phyloP scores from a whole-genome alignment of 2,888 invertebrate genomes.

The Plebejus anna region DNA sequence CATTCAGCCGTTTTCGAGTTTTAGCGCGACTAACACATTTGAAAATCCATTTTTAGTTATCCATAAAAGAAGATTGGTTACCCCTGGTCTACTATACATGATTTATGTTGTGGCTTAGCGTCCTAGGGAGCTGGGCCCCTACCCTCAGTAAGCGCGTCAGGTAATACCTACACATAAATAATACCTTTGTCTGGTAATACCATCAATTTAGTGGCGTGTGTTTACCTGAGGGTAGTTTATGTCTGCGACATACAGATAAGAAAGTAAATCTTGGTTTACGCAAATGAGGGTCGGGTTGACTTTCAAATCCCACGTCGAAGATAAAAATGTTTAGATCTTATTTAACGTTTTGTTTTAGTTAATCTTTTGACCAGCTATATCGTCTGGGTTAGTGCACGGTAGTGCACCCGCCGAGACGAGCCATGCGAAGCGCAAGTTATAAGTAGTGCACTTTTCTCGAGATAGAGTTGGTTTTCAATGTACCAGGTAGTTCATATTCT shows the following conservation, averaged over 20 bases:
- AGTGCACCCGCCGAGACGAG: no score
- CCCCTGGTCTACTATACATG: neutral
- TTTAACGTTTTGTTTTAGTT: neutral
- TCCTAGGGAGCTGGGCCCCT: slow-evolving; percentile 44
- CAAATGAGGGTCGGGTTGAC: neutral
- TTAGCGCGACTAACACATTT: no score
- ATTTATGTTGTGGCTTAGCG: neutral
- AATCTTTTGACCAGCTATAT: no score
- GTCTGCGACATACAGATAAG: slow-evolving; percentile 16
- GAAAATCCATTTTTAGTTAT: no score
- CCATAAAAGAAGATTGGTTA: no score
- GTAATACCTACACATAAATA: slow-evolving; percentile 74
- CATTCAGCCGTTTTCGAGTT: no score
- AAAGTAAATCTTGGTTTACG: neutral
- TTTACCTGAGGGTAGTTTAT: slow-evolving; percentile 37
- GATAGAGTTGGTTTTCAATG: no score
- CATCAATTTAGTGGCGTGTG: slow-evolving; percentile 59
- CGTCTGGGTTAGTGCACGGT: no score
- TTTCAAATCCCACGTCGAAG: neutral
- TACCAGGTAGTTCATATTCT: no score
- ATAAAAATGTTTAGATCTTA: neutral
- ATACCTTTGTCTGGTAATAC: slow-evolving; percentile 65
- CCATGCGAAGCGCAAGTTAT: no score
- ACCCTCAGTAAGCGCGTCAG: slow-evolving; percentile 71
- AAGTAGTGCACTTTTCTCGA: no score